phyloP scores from a whole-genome alignment of 1,140 invertebrate genomes.

The Rhagoletis pomonella region DNA sequence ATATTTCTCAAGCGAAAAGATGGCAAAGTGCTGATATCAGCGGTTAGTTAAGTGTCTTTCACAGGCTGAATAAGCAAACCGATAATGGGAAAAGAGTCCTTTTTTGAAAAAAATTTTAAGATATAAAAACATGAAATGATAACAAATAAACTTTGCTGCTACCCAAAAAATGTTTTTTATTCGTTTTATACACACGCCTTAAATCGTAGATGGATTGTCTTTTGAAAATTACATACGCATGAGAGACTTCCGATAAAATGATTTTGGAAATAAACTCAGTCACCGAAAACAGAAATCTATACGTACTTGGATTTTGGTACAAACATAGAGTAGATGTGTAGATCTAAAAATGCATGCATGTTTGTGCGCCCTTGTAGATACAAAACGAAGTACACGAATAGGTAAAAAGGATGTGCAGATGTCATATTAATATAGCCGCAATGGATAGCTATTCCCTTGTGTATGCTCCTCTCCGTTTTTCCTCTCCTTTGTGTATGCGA shows the following conservation, averaged over 20 bases:
- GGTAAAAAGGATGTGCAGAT: not conserved
- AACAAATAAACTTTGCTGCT: not conserved
- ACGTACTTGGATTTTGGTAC: not conserved
- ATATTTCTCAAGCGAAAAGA: constrained; percentile 33
- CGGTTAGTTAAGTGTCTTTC: not conserved
- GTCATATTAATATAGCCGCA: not conserved
- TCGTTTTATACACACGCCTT: not conserved
- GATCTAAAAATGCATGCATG: not conserved
- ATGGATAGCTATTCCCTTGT: not conserved
- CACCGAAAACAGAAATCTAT: not conserved
- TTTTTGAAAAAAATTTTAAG: not conserved
- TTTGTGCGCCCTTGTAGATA: not conserved
- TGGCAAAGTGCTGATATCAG: not conserved
- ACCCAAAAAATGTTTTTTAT: not conserved
- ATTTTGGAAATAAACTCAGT: not conserved
- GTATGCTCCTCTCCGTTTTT: not conserved
- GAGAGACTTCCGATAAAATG: not conserved
- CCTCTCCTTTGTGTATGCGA: not conserved
- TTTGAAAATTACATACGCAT: constrained; percentile 3
- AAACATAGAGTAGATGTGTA: not conserved
- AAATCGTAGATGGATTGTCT: not conserved
- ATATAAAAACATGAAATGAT: not conserved
- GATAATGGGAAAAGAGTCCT: not conserved
- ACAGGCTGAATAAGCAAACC: not conserved
- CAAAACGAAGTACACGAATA: not conserved